Percentiles rank a stretch among this genome's conserved stretches.
Evolutionary conservation across 2,888 invertebrate genomes (phyloP).

Genomic region (Drosophila hawaiiensis): DNA sequence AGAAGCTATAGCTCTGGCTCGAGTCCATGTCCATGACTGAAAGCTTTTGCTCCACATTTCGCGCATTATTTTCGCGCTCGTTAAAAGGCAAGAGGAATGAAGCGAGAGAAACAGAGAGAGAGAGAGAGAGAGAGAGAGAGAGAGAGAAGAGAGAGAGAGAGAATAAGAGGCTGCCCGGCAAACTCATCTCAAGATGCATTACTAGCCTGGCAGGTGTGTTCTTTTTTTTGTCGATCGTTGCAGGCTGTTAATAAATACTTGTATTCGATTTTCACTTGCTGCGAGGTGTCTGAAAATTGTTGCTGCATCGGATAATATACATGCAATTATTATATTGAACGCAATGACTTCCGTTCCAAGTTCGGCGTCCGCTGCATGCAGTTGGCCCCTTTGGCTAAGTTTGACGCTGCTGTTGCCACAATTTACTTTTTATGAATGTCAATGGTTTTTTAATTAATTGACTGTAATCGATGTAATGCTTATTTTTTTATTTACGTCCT

Average conservation of each 20-base stretch:
- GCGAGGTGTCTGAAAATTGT: constrained; percentile 69
- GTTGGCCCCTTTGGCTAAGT: constrained; percentile 25
- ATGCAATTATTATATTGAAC: constrained; percentile 62
- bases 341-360: constrained; percentile 48
- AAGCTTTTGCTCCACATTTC: constrained; percentile 70
- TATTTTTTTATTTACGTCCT: constrained; percentile 8
- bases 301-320: constrained; percentile 69
- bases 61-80: constrained; percentile 79
- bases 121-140: neutral
- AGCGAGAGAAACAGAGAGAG: neutral
- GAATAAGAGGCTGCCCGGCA: neutral
- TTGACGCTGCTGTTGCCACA: constrained; percentile 67
- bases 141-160: neutral
- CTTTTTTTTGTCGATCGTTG: constrained; percentile 61
- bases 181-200: constrained; percentile 52
- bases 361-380: constrained; percentile 1
- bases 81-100: constrained; percentile 41
- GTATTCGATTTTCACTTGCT: constrained; percentile 46
- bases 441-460: constrained; percentile 79
- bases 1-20: constrained; percentile 5
- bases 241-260: constrained; percentile 71
- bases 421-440: constrained; percentile 79
- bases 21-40: constrained; percentile 25
- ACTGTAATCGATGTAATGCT: constrained; percentile 54
- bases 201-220: constrained; percentile 69